Evolutionary conservation across 2,888 invertebrate species (phyloP), one percentile per base, ranked within the genome.

Genomic region (Invenusta paracnida): DNA sequence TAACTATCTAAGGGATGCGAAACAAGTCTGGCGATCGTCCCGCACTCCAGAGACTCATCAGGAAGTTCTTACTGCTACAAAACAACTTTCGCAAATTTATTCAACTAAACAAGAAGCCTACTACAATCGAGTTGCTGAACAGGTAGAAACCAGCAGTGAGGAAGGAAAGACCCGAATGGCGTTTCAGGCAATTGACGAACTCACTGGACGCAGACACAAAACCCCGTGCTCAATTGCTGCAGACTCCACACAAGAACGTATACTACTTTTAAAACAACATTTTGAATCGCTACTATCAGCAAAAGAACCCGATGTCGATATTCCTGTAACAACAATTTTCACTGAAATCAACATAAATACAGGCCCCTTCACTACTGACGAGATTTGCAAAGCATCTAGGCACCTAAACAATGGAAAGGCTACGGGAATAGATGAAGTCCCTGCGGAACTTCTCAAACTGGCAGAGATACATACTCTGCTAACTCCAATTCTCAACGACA

Each of bases 291-390:
- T 48, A 48, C 48, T 48, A 48, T 48, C 48, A 48, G 48, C 48
- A 48, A 48, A 73, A 73, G 17, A 73, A 73, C 73, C 73, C 23
- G 73, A 73, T 73, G 73, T 73, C 73, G 73, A 73, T 73, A 73
- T 73, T 73, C 73, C 73, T 73, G 73, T 73, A 73, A 73, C 73
- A 73, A 73, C 73, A 73, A 73, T 30, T 83, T 86, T 27, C 84
- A 84, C 48, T 84, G 73, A 73, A 73, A 73, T 73, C 73, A 73
- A 73, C 73, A 73, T 73, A 73, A 73, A 73, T 73, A 73, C 73
- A 73, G 73, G 73, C 73, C 73, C 73, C 73, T 73, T 73, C 73
- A 73, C 73, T 73, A 73, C 73, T 73, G 73, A 73, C 73, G 73
- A 73, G 73, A 48, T 48, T 48, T 48, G 48, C 48, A 48, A 48